Evolutionary conservation across 2,113 vertebrate genomes (phyloP).

Genomic region (Alligator sinensis): DNA sequence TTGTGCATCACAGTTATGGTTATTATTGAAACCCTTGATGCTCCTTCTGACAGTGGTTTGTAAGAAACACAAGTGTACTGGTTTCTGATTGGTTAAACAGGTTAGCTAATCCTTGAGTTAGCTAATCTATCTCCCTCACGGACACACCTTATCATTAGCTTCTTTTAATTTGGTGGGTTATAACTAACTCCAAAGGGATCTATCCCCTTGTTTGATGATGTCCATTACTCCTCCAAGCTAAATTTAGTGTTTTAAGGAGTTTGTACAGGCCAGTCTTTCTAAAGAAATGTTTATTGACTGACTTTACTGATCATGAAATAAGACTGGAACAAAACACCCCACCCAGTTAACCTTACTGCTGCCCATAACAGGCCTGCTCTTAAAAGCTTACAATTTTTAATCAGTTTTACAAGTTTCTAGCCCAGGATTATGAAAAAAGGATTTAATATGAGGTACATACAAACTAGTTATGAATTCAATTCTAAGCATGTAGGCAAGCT

Average conservation of each 20-base stretch:
- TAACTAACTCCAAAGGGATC: neutral
- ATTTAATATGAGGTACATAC: neutral
- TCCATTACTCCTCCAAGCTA: neutral
- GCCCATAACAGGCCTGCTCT: neutral
- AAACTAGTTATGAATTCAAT: conserved; percentile 35
- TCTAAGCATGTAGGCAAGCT: conserved; percentile 1
- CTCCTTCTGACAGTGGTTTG: neutral
- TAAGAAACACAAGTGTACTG: neutral
- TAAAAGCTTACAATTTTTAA: neutral
- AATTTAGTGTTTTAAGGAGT: neutral
- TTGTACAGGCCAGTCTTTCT: neutral
- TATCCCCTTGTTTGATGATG: neutral
- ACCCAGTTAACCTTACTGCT: conserved; percentile 35
- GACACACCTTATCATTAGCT: too few relatives aligned
- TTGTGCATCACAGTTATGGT: neutral
- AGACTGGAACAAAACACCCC: neutral
- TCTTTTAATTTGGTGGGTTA: too few relatives aligned
- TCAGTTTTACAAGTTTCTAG: neutral
- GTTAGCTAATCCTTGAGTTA: neutral
- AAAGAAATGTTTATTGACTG: neutral
- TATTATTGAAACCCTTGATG: neutral
- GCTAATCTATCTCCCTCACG: too few relatives aligned
- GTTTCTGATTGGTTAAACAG: neutral
- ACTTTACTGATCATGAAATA: neutral
- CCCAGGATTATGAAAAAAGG: neutral